Percentiles rank a stretch among this genome's conserved stretches.
These are phyloP conservation scores for Digitonthophagus gazella DNA, from an alignment of 2,888 invertebrate genomes.

Conservation along the genomic window DNA sequence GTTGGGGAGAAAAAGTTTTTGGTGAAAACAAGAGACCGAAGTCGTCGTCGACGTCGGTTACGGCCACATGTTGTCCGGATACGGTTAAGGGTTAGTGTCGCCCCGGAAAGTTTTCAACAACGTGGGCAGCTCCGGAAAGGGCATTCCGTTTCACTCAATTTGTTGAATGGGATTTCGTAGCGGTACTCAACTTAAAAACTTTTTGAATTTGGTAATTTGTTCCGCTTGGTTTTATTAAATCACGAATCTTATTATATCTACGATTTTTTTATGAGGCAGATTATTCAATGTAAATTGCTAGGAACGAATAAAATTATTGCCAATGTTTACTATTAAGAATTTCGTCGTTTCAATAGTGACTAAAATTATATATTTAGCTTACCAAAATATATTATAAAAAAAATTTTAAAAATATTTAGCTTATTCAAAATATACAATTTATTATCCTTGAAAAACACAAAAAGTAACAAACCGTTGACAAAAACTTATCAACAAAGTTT, in stretches of 20 bases:
- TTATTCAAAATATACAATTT: no score
- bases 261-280: not conserved
- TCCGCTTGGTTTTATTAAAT: not conserved
- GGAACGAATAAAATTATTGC: no score
- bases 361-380: no score
- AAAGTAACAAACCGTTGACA: no score
- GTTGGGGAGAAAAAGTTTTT: not conserved
- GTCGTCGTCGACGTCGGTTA: not conserved
- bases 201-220: not conserved
- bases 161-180: not conserved
- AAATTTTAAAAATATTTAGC: no score
- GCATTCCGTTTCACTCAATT: not conserved
- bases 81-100: not conserved
- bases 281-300: no score
- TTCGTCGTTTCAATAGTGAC: no score
- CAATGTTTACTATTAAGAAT: no score
- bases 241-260: not conserved
- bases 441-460: no score
- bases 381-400: no score
- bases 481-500: no score
- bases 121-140: not conserved
- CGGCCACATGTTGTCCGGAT: not conserved
- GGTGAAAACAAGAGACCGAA: not conserved
- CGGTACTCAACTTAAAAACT: not conserved
- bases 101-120: not conserved